These are phyloP conservation scores for Tauraco hartlaubi DNA, from an alignment of 2,797 vertebrate species.

Conservation along the genomic window DNA sequence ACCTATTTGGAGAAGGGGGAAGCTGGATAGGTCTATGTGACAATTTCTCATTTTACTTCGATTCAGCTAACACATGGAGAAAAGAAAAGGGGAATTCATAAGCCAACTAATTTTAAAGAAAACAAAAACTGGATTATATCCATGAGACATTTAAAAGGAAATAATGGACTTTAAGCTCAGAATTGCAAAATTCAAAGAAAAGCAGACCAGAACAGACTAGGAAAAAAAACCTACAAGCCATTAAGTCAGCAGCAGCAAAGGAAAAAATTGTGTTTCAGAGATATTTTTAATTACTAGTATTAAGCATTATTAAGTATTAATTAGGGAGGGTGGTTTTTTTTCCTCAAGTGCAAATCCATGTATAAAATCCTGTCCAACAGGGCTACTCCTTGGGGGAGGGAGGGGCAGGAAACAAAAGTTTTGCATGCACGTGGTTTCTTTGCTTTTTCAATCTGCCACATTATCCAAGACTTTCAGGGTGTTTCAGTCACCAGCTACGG, in stretches of 20 bases:
- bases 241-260: constrained; percentile 16
- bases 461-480: fast-evolving
- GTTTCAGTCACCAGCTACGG: background rate
- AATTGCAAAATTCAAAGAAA: constrained; percentile 4
- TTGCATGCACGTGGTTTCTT: background rate
- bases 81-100: background rate
- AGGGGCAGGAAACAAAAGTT: background rate
- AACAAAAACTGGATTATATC: constrained; percentile 28
- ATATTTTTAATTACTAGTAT: constrained; percentile 44
- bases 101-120: background rate
- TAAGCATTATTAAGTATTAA: constrained; percentile 47
- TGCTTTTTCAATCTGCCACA: background rate
- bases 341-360: background rate
- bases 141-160: background rate
- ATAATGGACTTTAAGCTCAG: background rate
- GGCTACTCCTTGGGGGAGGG: background rate
- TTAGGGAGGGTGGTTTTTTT: background rate
- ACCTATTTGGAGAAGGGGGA: background rate
- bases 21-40: background rate
- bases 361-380: background rate
- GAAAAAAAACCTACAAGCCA: background rate
- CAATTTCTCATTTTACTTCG: background rate
- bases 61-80: background rate
- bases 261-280: background rate
- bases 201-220: background rate